phyloP scores from a whole-genome alignment of 1,140 invertebrate genomes.

The Drosophila mayri region DNA sequence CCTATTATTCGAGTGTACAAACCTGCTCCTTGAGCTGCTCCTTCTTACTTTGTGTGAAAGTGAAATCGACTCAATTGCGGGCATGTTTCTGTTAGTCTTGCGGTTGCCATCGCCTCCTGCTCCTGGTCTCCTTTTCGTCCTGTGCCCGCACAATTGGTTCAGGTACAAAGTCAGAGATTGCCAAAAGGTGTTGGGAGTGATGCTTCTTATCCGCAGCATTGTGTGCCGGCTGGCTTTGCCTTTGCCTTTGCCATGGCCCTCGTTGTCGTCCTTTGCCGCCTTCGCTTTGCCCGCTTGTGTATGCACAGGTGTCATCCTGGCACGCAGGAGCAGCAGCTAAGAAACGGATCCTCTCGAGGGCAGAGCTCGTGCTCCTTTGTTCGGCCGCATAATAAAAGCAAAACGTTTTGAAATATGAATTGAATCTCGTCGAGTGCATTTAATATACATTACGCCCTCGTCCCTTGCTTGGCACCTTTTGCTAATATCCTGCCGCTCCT shows the following conservation, averaged over 20 bases:
- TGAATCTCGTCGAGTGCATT: slow-evolving; percentile 79
- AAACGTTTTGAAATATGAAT: slow-evolving; percentile 80
- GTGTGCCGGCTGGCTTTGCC: slow-evolving; percentile 32
- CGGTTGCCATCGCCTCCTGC: slow-evolving; percentile 54
- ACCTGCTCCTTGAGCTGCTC: background rate
- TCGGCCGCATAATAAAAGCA: slow-evolving; percentile 71
- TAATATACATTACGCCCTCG: slow-evolving; percentile 75
- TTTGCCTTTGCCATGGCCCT: background rate
- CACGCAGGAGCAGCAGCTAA: slow-evolving; percentile 22
- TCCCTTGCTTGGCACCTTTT: slow-evolving; percentile 38
- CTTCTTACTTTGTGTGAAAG: slow-evolving; percentile 51
- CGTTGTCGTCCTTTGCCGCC: background rate
- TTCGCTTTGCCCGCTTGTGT: slow-evolving; percentile 35
- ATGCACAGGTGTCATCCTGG: slow-evolving; percentile 73
- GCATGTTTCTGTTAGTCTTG: slow-evolving; percentile 75
- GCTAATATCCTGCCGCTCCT: slow-evolving; percentile 73
- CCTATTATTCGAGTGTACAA: slow-evolving; percentile 13
- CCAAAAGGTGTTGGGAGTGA: slow-evolving; percentile 55
- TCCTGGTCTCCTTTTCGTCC: slow-evolving; percentile 16
- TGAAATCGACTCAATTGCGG: slow-evolving; percentile 72
- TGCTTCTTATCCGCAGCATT: slow-evolving; percentile 45
- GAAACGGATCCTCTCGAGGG: slow-evolving; percentile 64
- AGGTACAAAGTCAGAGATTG: slow-evolving; percentile 55
- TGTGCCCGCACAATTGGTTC: slow-evolving; percentile 50
- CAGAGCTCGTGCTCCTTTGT: slow-evolving; percentile 69